These are phyloP conservation scores for Mallotus villosus DNA, from an alignment of 2,797 vertebrate species.

Conservation along the genomic window DNA sequence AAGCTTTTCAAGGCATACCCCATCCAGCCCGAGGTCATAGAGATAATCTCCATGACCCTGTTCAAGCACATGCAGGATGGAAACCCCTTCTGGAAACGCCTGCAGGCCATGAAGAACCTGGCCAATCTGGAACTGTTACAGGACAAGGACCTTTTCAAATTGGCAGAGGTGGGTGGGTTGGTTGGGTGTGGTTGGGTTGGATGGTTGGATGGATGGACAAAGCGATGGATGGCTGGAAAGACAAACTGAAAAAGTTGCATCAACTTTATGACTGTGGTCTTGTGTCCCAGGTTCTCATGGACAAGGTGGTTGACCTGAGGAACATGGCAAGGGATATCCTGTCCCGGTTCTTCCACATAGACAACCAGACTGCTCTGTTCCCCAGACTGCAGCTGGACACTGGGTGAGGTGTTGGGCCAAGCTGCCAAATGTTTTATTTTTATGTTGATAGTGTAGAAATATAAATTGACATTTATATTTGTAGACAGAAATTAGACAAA, in stretches of 20 bases:
- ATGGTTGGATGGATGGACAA: background rate
- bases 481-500: no score
- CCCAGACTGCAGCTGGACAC: background rate
- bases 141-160: background rate
- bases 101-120: background rate
- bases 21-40: background rate
- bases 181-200: background rate
- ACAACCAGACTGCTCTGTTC: conserved; percentile 7
- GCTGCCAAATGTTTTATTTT: background rate
- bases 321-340: conserved; percentile 1
- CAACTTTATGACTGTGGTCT: no score
- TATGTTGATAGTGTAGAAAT: no score
- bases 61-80: conserved; percentile 6
- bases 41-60: background rate
- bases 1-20: background rate
- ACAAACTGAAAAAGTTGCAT: background rate
- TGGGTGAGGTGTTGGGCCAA: conserved; percentile 4
- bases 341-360: conserved; percentile 11
- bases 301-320: conserved; percentile 5
- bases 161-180: background rate
- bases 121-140: conserved; percentile 8
- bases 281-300: conserved; percentile 2
- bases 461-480: no score
- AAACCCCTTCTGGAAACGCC: conserved; percentile 7
- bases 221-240: background rate